Base-by-base conservation (phyloP, 2,888 invertebrate species). In the Buathra laborator region DNA sequence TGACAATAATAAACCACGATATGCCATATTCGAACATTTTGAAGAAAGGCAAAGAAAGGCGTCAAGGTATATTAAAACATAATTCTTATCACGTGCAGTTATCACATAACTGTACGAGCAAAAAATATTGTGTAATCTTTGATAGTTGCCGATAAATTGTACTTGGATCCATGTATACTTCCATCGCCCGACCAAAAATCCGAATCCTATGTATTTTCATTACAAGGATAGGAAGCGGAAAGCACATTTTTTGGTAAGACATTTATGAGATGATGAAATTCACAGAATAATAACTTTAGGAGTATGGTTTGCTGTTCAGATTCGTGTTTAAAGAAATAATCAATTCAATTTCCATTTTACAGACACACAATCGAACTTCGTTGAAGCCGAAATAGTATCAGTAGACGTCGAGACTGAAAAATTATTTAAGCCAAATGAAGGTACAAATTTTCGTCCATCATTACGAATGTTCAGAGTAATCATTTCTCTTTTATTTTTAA, bases 201-300 rank as follows among this genome's bases (percentile, higher is more conserved):
- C 67, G 44, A 46, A 19, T 7, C 19, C 19, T 46, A 67, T 44
- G 32, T 67, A 10, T 46, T 67, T 10, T 67, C 66, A 9, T 32
- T 67, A 10, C 44, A 46, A 10, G 67, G 24, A 24, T 10, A 24
- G 19, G 67, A 67, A 67, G 12, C 16, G 12, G 44, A 16, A 44
- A 67, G 46, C 10, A 46, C 16, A 12, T 67, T 67, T 46, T 67
- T 67, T 19, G 67, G 67, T 46, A 67, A 67, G 46, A 67, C 16
- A 56, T 24, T 51, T 51, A 6, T 51, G 14, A n/a, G 51, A 2
- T 51, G 2, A 5, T 1, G 51, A 51, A 51, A n/a, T 51, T 51
- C n/a, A n/a, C 32, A 32, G 5, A 3, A 51, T 14, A 51, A 51
- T 51, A n/a, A n/a, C 14, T 51, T 6, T 51, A 51, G n/a, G 2